Percentiles rank a stretch among this genome's conserved stretches.
Conservation (phyloP, 2,888 invertebrate genomes). For the Macrosoma leucophasiata region DNA sequence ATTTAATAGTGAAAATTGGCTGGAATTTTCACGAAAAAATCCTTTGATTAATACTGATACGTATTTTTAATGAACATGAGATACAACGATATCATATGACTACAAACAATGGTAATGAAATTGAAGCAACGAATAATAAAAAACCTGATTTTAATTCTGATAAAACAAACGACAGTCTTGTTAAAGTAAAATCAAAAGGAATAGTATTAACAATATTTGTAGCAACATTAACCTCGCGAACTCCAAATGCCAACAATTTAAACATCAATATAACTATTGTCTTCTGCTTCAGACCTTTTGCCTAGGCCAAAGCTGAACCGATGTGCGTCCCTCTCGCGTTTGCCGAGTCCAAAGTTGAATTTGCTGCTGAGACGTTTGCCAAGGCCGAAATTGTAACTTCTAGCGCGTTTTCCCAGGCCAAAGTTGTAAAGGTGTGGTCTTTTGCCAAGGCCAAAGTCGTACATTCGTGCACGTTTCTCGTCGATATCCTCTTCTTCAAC, state of each 20-base stretch:
- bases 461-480: slow-evolving; percentile 56
- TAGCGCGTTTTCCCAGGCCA: slow-evolving; percentile 66
- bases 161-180: no score
- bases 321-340: slow-evolving; percentile 66
- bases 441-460: slow-evolving; percentile 66
- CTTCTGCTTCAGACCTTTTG: slow-evolving; percentile 61
- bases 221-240: background rate
- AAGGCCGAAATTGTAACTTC: slow-evolving; percentile 72
- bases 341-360: slow-evolving; percentile 76
- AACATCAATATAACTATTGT: slow-evolving; percentile 48
- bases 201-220: no score
- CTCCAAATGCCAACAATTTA: slow-evolving; percentile 32
- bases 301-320: slow-evolving; percentile 76
- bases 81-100: no score
- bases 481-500: slow-evolving; percentile 46
- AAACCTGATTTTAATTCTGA: no score
- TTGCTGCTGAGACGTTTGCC: slow-evolving; percentile 71
- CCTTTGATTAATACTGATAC: no score
- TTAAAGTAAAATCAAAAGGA: no score
- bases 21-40: slow-evolving; percentile 53
- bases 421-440: slow-evolving; percentile 65
- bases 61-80: no score
- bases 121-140: no score
- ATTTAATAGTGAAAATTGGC: slow-evolving; percentile 56
- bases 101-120: no score